Conservation (phyloP, 2,797 vertebrate species). For the Acanthopagrus latus region DNA sequence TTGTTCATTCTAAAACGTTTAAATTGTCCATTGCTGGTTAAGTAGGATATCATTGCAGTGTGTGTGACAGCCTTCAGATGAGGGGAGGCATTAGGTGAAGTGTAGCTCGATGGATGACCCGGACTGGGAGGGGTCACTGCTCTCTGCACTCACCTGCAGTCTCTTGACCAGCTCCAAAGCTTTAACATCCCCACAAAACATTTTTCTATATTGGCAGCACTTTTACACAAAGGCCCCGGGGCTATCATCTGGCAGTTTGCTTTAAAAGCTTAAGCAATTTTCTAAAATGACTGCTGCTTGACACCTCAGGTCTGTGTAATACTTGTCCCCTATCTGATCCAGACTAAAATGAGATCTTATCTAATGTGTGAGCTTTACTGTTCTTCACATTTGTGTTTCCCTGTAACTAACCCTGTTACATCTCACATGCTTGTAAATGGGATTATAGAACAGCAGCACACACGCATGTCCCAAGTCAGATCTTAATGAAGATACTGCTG, state of each 20-base stretch:
- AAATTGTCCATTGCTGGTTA: not conserved
- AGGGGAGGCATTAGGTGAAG: conserved; percentile 23
- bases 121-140: conserved; percentile 24
- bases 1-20: not conserved
- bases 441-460: conserved; percentile 44
- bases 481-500: conserved; percentile 18
- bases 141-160: conserved; percentile 34
- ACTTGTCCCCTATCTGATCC: conserved; percentile 32
- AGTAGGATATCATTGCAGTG: not conserved
- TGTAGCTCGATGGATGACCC: not conserved
- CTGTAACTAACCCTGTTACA: conserved; percentile 40
- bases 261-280: conserved; percentile 21
- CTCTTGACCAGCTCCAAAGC: conserved; percentile 15
- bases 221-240: not conserved
- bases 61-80: conserved; percentile 7
- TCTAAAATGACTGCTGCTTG: conserved; percentile 14
- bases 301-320: conserved; percentile 19
- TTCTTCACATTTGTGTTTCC: conserved; percentile 18
- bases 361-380: not conserved
- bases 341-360: conserved; percentile 38
- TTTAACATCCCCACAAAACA: conserved; percentile 9
- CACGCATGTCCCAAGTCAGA: conserved; percentile 2
- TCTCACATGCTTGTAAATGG: conserved; percentile 40
- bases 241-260: conserved; percentile 3
- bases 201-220: not conserved